Base-by-base conservation (phyloP, 2,888 invertebrate species). In the Torymus texanus region DNA sequence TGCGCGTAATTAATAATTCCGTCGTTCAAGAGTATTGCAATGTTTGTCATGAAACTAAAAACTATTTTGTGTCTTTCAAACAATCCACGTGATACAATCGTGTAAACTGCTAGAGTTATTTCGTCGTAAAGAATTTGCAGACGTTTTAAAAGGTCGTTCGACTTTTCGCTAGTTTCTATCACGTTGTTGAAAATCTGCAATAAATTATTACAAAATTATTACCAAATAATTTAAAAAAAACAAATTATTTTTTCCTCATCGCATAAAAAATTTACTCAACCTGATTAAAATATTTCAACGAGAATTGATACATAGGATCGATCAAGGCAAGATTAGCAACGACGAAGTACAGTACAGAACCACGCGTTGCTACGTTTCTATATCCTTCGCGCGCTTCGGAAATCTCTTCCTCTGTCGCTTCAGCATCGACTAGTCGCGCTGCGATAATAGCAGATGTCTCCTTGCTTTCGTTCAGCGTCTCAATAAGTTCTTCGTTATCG, bases 271-370 rank as follows among this genome's bases (percentile, higher is more conserved):
- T 41, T 8, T 1, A 41, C 41, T 41, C 41, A 87, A 92, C 93
- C 89, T 94, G 93, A 83, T 93, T 96, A 88, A 97, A 98, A 91
- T 97, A 97, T 85, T 96, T 97, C 56, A 98, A 91, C 0, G 97
- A 97, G 91, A 95, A 98, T 91, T 98, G 98, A 90, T 98, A 98
- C 98, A 98, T 98, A 0, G 97, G 96, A 90, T 98, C 97, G 78
- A 98, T 95, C 85, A 97, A 95, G 0, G 96, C 95, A 18, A 98
- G 91, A 87, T 95, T 95, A 0, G 97, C 95, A 2, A 98, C 96
- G 0, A 97, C 96, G 89, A 98, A 98, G 90, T 97, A 98, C 4
- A 98, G 91, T 18, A 97, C 95, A 0, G 97, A 96, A 0, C 97
- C 98, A 82, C 97, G 94, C 0, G 94, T 95, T 0, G 98, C 97